Evolutionary conservation across 2,113 vertebrate genomes (phyloP), one percentile per base, ranked within the genome.

Genomic region (Ciconia maguari): DNA sequence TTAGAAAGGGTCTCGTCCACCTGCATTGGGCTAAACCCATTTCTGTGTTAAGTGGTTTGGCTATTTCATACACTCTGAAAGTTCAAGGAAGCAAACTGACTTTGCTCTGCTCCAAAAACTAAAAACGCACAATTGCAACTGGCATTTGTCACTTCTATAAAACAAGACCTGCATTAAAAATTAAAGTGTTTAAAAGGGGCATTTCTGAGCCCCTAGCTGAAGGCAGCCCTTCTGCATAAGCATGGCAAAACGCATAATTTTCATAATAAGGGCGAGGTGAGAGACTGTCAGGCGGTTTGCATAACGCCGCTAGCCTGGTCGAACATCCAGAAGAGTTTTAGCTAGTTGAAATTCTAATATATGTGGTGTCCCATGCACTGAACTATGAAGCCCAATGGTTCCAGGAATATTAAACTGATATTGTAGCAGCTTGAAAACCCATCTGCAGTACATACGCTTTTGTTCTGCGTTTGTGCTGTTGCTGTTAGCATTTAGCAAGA

Each of bases 11-110:
- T 29, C 65, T 51, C 1, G 2, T 36, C 70, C 65, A 22, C 3
- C 24, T 15, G 46, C 7, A 0, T 20, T 1, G 1, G 17, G 8
- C 42, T 80, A 46, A 81, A 17, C 51, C n/a, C 13, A 2, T 42
- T 77, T 32, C 30, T 54, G 5, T 14, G 9, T 44, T 20, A 49
- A 25, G 29, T 1, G 0, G 1, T 70, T 77, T 88, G 58, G 24
- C 41, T 85, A 0, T 58, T 88, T 77, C 76, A 32, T 30, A 4
- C 19, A 8, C 18, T 64, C 30, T 46, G 34, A 15, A 88, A 72
- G 14, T 52, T 83, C 68, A 70, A 57, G 74, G 62, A 57, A 62
- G 49, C 22, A 62, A 92, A 83, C 36, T 13, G 32, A 41, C 46
- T 92, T 57, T 42, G 7, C 68, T 60, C 46, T 6, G 5, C 65